Conservation (phyloP, 2,888 invertebrate species). For the Hirtodrosophila histrioides region DNA sequence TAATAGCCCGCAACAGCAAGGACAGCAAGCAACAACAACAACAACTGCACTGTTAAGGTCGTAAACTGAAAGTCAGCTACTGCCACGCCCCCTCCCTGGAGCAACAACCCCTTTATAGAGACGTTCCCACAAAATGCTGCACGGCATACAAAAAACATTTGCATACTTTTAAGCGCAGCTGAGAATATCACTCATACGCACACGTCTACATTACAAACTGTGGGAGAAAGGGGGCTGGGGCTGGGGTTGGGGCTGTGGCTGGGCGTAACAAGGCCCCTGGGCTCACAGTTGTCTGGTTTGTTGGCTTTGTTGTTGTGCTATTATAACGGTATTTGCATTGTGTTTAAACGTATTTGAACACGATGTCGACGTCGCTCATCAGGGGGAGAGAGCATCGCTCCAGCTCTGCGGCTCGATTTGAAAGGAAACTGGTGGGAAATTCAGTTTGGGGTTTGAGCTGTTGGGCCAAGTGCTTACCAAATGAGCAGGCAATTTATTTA, state of each 20-base stretch:
- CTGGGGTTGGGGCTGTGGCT: background rate
- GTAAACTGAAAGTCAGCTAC: conserved; percentile 66
- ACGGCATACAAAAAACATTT: conserved; percentile 66
- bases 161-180: conserved; percentile 80
- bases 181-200: conserved; percentile 81
- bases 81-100: conserved; percentile 56
- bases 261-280: conserved; percentile 68
- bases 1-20: conserved; percentile 43
- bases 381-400: conserved; percentile 36
- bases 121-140: conserved; percentile 8
- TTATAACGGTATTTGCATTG: conserved; percentile 84
- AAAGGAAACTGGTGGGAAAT: conserved; percentile 72
- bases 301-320: conserved; percentile 62
- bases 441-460: conserved; percentile 38
- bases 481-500: conserved; percentile 83
- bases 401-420: conserved; percentile 32
- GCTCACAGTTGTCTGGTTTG: conserved; percentile 69
- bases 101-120: conserved; percentile 31
- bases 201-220: conserved; percentile 53
- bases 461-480: conserved; percentile 74
- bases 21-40: conserved; percentile 8
- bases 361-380: conserved; percentile 45
- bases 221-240: conserved; percentile 13
- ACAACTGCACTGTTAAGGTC: conserved; percentile 45
- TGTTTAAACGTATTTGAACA: conserved; percentile 81